Percentiles rank a stretch among this genome's conserved stretches.
Evolutionary conservation across 2,113 vertebrate genomes (phyloP).

Genomic region (Halcyon malimbica): DNA sequence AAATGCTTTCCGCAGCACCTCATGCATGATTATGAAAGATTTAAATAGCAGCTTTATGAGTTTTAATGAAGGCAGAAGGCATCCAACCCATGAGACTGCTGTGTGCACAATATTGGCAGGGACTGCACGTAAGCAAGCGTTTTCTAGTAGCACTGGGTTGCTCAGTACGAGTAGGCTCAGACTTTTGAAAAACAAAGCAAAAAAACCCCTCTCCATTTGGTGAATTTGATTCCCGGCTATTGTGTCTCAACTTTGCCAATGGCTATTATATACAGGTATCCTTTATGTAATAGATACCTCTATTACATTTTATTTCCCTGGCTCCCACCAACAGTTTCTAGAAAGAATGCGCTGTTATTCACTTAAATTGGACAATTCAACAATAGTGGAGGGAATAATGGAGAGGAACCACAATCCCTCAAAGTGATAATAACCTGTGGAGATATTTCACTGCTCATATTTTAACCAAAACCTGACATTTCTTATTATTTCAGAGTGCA

Average conservation of each 20-base stretch:
- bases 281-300: slow-evolving; percentile 24
- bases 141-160: background rate
- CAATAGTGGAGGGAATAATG: slow-evolving; percentile 44
- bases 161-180: background rate
- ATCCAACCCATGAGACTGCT: background rate
- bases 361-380: slow-evolving; percentile 57
- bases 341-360: slow-evolving; percentile 38
- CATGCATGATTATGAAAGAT: background rate
- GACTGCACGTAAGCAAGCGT: background rate
- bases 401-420: slow-evolving; percentile 44
- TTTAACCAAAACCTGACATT: slow-evolving; percentile 65
- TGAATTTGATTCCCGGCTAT: slow-evolving; percentile 17
- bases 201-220: background rate
- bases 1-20: background rate
- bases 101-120: background rate
- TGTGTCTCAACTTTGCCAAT: slow-evolving; percentile 34
- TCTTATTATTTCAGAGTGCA: slow-evolving; percentile 56
- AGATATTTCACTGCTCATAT: slow-evolving; percentile 62
- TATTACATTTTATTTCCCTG: slow-evolving; percentile 41
- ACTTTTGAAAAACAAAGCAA: background rate
- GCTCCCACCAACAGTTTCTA: slow-evolving; percentile 47
- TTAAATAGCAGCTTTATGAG: background rate
- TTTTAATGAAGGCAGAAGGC: background rate
- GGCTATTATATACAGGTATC: slow-evolving; percentile 11
- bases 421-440: slow-evolving; percentile 66